phyloP scores from a whole-genome alignment of 92 coral and sea anemone genomes.

The Epizoanthus scotinus region DNA sequence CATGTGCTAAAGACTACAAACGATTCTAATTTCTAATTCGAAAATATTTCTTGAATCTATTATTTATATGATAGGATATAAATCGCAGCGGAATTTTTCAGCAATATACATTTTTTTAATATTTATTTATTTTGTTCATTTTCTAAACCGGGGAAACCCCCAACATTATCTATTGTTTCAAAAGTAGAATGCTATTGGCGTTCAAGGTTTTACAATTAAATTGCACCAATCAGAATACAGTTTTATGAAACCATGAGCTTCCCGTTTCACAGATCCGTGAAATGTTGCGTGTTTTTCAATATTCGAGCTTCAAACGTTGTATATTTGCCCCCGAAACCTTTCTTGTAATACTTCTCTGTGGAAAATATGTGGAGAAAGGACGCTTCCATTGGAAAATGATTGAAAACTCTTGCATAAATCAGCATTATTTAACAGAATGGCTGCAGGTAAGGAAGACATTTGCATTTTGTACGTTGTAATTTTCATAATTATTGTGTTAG shows the following conservation, averaged over 20 bases:
- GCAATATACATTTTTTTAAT: too few relatives aligned
- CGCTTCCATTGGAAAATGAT: background rate
- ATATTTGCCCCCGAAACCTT: background rate
- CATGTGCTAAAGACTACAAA: too few relatives aligned
- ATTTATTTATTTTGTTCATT: too few relatives aligned
- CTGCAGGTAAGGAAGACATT: constrained; percentile 24
- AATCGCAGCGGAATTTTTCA: too few relatives aligned
- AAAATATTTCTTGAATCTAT: too few relatives aligned
- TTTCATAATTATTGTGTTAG: background rate
- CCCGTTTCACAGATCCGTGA: background rate
- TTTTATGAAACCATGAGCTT: background rate
- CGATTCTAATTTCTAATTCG: too few relatives aligned
- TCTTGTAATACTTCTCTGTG: background rate
- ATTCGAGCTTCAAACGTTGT: background rate
- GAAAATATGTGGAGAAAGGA: background rate
- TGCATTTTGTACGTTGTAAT: constrained; percentile 2
- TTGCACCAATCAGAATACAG: background rate
- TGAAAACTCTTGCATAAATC: background rate
- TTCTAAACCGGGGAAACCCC: constrained; percentile 4
- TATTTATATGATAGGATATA: too few relatives aligned
- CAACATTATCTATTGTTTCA: background rate
- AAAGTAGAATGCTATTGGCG: background rate
- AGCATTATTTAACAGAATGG: background rate
- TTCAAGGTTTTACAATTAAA: background rate
- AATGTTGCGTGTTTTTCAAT: background rate